Conservation (phyloP, 2,888 invertebrate genomes). For the Rhorus exstirpatorius region DNA sequence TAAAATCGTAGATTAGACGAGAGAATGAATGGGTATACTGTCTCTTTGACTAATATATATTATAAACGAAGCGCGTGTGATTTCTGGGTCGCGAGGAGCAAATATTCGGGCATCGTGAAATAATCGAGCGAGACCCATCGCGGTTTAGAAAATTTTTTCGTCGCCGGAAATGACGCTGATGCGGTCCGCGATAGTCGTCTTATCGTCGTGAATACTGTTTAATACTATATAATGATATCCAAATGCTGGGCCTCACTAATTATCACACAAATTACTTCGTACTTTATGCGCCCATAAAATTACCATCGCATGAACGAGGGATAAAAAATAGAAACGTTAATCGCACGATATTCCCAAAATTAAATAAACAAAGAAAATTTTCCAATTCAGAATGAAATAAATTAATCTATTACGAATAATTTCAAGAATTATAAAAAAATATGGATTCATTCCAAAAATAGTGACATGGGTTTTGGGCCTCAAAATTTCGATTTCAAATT, state of each 20-base stretch:
- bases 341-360: background rate
- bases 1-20: conserved; percentile 46
- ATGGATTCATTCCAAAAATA: no score
- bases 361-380: background rate
- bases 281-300: conserved; percentile 9
- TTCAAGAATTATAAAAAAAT: no score
- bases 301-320: background rate
- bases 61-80: no score
- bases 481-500: no score
- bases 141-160: conserved; percentile 15
- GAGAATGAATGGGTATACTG: no score
- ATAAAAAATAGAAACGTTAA: background rate
- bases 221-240: conserved; percentile 56
- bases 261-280: conserved; percentile 38
- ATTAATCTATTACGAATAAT: no score
- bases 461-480: no score
- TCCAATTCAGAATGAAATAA: no score
- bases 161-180: conserved; percentile 42
- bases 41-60: conserved; percentile 24
- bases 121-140: background rate
- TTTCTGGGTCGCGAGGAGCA: background rate
- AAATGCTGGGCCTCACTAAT: conserved; percentile 27
- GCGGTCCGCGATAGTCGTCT: no score
- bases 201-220: no score
- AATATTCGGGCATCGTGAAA: conserved; percentile 3